Conservation (phyloP, 1,140 invertebrate species). For the Cepaea nemoralis region DNA sequence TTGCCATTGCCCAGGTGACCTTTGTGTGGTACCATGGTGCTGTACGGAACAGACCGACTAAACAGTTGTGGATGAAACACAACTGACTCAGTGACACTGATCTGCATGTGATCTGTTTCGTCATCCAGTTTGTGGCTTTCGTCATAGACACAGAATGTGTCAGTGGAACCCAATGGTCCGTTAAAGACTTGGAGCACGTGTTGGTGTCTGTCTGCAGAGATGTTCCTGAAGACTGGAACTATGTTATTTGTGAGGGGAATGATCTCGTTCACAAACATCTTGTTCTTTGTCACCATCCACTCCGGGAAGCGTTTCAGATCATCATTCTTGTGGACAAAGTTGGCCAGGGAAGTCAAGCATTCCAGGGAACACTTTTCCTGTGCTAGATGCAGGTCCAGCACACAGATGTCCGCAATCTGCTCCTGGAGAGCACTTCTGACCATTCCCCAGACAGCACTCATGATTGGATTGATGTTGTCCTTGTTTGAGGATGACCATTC, state of each 20-base stretch:
- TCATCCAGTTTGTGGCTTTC: background rate
- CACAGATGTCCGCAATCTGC: slow-evolving; percentile 24
- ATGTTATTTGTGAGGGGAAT: slow-evolving; percentile 20
- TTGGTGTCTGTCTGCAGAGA: background rate
- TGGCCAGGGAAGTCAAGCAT: slow-evolving; percentile 9
- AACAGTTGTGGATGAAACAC: slow-evolving; percentile 25
- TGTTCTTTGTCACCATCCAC: slow-evolving; percentile 21
- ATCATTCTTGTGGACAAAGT: background rate
- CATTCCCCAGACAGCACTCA: slow-evolving; percentile 45
- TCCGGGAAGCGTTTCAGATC: slow-evolving; percentile 32
- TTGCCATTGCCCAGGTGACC: slow-evolving; percentile 1
- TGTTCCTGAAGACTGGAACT: slow-evolving; percentile 16
- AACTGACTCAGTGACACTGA: background rate
- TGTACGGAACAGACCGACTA: slow-evolving; percentile 23
- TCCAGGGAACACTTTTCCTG: slow-evolving; percentile 5
- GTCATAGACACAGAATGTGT: slow-evolving; percentile 6
- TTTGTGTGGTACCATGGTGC: background rate
- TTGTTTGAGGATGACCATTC: no score
- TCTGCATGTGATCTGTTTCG: background rate
- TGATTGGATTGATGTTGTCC: slow-evolving; percentile 30
- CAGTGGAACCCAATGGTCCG: background rate
- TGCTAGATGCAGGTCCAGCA: slow-evolving; percentile 38
- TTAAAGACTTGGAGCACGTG: slow-evolving; percentile 5
- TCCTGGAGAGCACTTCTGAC: slow-evolving; percentile 35
- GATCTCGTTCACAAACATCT: slow-evolving; percentile 38